A percentile compares a stretch with the other conserved stretches of the same genome.
Evolutionary conservation across 2,113 vertebrate genomes (phyloP).

Genomic region (Mustelus asterias): DNA sequence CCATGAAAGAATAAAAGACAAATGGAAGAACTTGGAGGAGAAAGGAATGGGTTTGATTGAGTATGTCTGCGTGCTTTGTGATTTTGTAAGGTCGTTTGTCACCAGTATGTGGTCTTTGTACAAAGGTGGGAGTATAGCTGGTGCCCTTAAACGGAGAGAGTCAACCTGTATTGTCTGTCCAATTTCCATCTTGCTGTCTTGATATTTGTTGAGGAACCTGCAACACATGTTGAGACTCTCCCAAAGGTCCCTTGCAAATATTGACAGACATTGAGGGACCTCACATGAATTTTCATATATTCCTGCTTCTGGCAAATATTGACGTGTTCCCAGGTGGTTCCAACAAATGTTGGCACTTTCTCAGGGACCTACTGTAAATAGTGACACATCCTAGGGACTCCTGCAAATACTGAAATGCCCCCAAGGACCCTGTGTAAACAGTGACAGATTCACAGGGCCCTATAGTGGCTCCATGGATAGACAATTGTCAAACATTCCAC

Average conservation of each 20-base stretch:
- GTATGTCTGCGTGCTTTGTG: not conserved
- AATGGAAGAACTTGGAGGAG: not conserved
- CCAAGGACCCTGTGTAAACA: not conserved
- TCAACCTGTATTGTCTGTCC: not conserved
- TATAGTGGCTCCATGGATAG: not conserved
- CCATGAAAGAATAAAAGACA: no score
- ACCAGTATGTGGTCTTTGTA: not conserved
- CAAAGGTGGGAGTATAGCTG: not conserved
- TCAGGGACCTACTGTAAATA: not conserved
- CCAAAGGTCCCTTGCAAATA: not conserved
- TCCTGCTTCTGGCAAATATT: not conserved
- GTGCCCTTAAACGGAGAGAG: not conserved
- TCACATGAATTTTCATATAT: not conserved
- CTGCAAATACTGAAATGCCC: not conserved
- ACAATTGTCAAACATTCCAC: not conserved
- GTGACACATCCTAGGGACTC: not conserved
- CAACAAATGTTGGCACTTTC: not conserved
- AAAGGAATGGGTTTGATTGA: not conserved
- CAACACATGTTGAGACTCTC: not conserved
- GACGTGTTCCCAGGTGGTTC: not conserved
- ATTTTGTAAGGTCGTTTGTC: not conserved
- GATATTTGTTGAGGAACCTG: not conserved
- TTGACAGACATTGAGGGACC: not conserved
- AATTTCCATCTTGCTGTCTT: not conserved
- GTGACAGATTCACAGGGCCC: not conserved